Evolutionary conservation across 2,888 invertebrate genomes (phyloP).

Genomic region (Aspidiotus rigidus): DNA sequence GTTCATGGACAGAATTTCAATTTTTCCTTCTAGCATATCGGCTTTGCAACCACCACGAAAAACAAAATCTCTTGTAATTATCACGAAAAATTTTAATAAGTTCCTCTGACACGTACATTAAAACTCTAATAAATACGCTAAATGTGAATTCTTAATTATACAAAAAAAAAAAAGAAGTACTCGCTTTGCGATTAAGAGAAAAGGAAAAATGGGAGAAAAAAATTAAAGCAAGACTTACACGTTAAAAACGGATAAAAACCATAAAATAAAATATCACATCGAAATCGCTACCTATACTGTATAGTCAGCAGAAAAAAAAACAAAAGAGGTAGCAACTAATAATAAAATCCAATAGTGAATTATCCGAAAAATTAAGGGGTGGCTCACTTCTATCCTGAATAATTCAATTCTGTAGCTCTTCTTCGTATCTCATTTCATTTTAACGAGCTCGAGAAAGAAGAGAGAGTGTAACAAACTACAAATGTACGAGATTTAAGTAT

Average conservation of each 20-base stretch:
- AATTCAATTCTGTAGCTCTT: background rate
- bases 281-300: constrained; percentile 23
- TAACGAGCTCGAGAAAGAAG: no score
- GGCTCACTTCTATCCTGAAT: background rate
- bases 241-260: constrained; percentile 26
- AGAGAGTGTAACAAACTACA: no score
- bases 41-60: background rate
- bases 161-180: constrained; percentile 4
- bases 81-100: constrained; percentile 10
- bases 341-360: constrained; percentile 19
- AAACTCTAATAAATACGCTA: constrained; percentile 17
- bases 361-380: constrained; percentile 10
- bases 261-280: constrained; percentile 34
- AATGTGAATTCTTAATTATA: constrained; percentile 26
- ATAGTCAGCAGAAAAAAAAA: constrained; percentile 9
- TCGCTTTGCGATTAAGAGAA: constrained; percentile 30
- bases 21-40: no score
- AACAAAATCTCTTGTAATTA: background rate
- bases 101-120: constrained; percentile 6
- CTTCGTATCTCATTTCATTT: no score
- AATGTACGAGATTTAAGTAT: no score
- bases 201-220: constrained; percentile 12
- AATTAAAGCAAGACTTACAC: constrained; percentile 17
- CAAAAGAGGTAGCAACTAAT: constrained; percentile 27
- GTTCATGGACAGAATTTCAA: no score